Evolutionary conservation across 2,113 vertebrate genomes (phyloP), one percentile per base, ranked within the genome.

Genomic region (Meleagris gallopavo): DNA sequence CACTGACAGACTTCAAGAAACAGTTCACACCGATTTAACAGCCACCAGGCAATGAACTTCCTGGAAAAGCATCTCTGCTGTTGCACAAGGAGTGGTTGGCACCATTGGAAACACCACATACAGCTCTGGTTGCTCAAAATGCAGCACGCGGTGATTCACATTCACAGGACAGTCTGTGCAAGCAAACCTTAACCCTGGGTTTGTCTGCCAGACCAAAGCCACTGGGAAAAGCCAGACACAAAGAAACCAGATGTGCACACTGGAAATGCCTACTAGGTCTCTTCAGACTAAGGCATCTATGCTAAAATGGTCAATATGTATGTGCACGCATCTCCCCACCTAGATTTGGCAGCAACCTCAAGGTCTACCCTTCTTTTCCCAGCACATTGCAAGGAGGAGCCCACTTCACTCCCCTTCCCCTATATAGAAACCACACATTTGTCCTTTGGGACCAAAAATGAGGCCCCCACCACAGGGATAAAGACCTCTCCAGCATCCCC

Each of bases 1-100:
- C 0, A 0, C 34, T 0, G 0, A 6, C 71, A 73, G 50, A 29
- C 29, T 81, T 80, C 16, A 66, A 67, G 38, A 27, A 46, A 18
- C 34, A 1, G 4, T 62, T 88, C 71, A 1, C 71, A 50, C 40
- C 83, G 66, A 55, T 71, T 88, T 55, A 83, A 65, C 0, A 0
- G 29, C 86, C 27, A 76, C 88, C 30, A 76, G 54, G 41, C 14
- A 46, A 36, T 4, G 3, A 3, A 30, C 71, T 91, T 90, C 64
- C 79, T 55, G 61, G 90, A 29, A 67, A 38, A 83, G 25, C 1
- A 30, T 13, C 1, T 32, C 19, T 41, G 50, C 0, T 3, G 32
- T 86, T 93, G 72, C 92, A 67, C 46, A 90, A 91, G 92, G 55
- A 29, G 78, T 10, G 34, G 69, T 67, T 48, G 29, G 48, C 0